Evolutionary conservation across 2,797 vertebrate genomes (phyloP).

Genomic region (Danio tinwini): DNA sequence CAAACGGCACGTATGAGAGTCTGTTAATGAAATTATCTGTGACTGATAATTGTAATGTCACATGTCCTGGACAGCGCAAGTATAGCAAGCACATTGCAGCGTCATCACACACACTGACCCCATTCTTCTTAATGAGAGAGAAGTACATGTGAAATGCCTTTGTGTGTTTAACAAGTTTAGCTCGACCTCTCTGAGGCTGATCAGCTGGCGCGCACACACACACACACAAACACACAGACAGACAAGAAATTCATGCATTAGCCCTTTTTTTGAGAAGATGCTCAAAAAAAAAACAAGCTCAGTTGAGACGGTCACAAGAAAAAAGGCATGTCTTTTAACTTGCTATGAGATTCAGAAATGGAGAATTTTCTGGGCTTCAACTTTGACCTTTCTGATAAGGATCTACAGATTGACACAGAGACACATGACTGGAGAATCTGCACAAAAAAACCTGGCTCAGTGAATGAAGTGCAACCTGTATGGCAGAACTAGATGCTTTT

Average conservation of each 20-base stretch:
- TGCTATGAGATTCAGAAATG: background rate
- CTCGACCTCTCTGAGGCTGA: background rate
- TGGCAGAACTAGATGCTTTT: background rate
- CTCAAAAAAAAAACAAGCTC: background rate
- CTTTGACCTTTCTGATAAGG: background rate
- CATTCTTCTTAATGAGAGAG: background rate
- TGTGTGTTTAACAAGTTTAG: background rate
- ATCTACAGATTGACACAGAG: background rate
- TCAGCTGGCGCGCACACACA: background rate
- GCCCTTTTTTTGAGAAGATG: background rate
- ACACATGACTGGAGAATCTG: background rate
- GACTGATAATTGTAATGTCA: slow-evolving; percentile 5
- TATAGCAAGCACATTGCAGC: too few species aligned
- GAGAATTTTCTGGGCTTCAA: background rate
- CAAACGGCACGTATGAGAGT: background rate
- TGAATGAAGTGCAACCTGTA: background rate
- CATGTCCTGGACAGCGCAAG: background rate
- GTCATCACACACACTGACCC: background rate
- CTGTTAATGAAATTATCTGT: background rate
- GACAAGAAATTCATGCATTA: background rate
- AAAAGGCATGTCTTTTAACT: background rate
- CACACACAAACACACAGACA: background rate
- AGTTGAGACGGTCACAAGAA: background rate
- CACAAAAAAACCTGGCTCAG: background rate
- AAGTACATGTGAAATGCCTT: background rate